phyloP scores from a whole-genome alignment of 1,140 invertebrate genomes.

The Leptinotarsa undecemlineata region DNA sequence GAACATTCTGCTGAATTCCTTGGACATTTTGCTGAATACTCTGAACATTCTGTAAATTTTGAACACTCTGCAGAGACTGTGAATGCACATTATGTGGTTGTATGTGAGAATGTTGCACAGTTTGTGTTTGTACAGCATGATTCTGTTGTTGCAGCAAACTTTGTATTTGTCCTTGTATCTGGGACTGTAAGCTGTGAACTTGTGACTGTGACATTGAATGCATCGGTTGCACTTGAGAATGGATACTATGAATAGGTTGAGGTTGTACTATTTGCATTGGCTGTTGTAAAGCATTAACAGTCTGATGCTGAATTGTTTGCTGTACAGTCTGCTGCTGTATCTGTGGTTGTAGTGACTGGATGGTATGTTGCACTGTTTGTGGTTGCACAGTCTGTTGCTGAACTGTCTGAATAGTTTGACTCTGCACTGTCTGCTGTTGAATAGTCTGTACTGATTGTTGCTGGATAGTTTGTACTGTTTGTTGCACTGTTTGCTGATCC shows the following conservation, averaged over 20 bases:
- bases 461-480: slow-evolving; percentile 55
- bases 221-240: slow-evolving; percentile 41
- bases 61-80: slow-evolving; percentile 34
- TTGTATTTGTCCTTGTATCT: slow-evolving; percentile 50
- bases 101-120: slow-evolving; percentile 34
- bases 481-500: slow-evolving; percentile 53
- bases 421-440: slow-evolving; percentile 54
- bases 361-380: slow-evolving; percentile 45
- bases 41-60: slow-evolving; percentile 35
- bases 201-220: slow-evolving; percentile 43
- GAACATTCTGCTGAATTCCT: slow-evolving; percentile 29
- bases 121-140: slow-evolving; percentile 41
- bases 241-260: slow-evolving; percentile 46
- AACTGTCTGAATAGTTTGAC: slow-evolving; percentile 53
- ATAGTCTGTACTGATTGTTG: slow-evolving; percentile 55
- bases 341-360: slow-evolving; percentile 49
- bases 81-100: slow-evolving; percentile 38
- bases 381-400: slow-evolving; percentile 54
- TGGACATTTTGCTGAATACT: slow-evolving; percentile 31
- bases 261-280: slow-evolving; percentile 53
- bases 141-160: slow-evolving; percentile 51
- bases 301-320: slow-evolving; percentile 53
- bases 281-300: slow-evolving; percentile 48
- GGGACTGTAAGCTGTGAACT: slow-evolving; percentile 49
- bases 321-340: slow-evolving; percentile 53